These are phyloP conservation scores for Leucosticte australis DNA, from an alignment of 2,113 vertebrate species.

Conservation along the genomic window DNA sequence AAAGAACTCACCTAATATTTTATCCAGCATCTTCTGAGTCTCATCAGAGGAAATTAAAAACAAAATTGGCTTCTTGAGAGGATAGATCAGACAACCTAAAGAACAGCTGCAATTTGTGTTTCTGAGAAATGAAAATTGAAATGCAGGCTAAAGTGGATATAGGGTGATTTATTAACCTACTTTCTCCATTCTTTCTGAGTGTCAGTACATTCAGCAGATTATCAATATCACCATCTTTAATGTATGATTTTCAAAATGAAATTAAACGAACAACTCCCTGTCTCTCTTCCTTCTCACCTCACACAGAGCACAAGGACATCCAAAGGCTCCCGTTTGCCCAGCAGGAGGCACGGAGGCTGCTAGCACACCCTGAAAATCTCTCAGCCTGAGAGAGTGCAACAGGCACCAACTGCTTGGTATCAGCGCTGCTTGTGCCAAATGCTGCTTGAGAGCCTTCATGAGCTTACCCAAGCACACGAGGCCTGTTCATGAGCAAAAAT, in stretches of 20 bases:
- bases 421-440: not conserved
- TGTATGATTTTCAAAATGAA: slow-evolving; percentile 25
- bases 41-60: slow-evolving; percentile 71
- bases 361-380: not conserved
- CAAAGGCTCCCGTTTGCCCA: not conserved
- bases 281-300: not conserved
- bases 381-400: not conserved
- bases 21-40: slow-evolving; percentile 52
- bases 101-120: slow-evolving; percentile 59
- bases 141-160: slow-evolving; percentile 34
- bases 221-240: slow-evolving; percentile 49
- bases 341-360: not conserved
- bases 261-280: slow-evolving; percentile 27
- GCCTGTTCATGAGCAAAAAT: not conserved
- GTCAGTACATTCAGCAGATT: slow-evolving; percentile 52
- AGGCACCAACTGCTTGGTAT: not conserved
- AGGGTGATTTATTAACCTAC: slow-evolving; percentile 64
- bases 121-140: slow-evolving; percentile 61
- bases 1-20: slow-evolving; percentile 49
- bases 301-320: not conserved
- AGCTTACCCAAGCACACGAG: not conserved
- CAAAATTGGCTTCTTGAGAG: slow-evolving; percentile 60
- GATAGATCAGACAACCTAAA: slow-evolving; percentile 55
- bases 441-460: not conserved
- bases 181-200: slow-evolving; percentile 35